phyloP scores from a whole-genome alignment of 2,888 invertebrate genomes.

The Drosophila subsilvestris region DNA sequence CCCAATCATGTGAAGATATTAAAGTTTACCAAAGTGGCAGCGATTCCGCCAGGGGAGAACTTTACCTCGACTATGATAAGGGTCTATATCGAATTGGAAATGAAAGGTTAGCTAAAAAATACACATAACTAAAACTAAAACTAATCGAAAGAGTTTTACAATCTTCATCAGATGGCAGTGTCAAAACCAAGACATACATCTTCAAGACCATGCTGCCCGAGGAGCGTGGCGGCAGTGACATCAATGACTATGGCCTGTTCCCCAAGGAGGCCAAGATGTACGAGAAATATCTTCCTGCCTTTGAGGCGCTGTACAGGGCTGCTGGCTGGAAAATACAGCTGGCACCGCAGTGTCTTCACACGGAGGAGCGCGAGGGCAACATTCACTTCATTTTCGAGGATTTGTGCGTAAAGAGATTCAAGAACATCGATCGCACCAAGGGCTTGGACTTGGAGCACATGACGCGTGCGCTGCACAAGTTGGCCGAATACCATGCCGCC shows the following conservation, averaged over 20 bases:
- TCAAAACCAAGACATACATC: conserved; percentile 67
- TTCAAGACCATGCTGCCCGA: conserved; percentile 74
- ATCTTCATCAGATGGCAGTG: conserved; percentile 55
- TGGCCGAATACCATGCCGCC: conserved; percentile 82
- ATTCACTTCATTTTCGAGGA: conserved; percentile 81
- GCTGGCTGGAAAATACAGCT: conserved; percentile 71
- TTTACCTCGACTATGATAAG: conserved; percentile 80
- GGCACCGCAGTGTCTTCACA: conserved; percentile 74
- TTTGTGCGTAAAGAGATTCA: conserved; percentile 57
- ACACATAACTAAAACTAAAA: neutral
- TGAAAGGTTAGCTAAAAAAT: conserved; percentile 59
- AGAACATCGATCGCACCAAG: conserved; percentile 72
- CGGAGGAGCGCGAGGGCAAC: conserved; percentile 53
- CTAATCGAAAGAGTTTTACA: neutral
- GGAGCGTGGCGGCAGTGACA: conserved; percentile 63
- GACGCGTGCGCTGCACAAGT: conserved; percentile 59
- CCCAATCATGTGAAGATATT: conserved; percentile 59
- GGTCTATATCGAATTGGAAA: conserved; percentile 68
- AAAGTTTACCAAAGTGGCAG: conserved; percentile 71
- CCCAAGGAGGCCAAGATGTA: conserved; percentile 82
- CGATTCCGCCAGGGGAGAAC: conserved; percentile 80
- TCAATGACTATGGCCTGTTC: conserved; percentile 65
- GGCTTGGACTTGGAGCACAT: conserved; percentile 79
- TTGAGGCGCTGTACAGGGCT: conserved; percentile 74
- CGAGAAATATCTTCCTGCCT: conserved; percentile 70